A percentile compares a stretch with the other conserved stretches of the same genome.
These are phyloP conservation scores for Amazona finschi DNA, from an alignment of 2,797 vertebrate species.

Conservation along the genomic window DNA sequence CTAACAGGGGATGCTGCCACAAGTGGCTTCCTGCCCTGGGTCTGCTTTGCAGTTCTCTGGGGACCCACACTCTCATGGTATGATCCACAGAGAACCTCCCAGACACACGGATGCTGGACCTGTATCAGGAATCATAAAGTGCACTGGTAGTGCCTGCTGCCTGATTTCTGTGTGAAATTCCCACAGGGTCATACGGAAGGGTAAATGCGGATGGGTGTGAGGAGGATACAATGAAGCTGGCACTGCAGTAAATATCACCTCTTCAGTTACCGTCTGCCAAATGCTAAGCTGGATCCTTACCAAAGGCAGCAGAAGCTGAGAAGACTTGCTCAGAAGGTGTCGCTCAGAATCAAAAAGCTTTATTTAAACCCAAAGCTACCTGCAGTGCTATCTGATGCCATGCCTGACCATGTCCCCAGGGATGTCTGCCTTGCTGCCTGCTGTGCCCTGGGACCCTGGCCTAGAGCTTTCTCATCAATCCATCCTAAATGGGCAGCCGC, in stretches of 20 bases:
- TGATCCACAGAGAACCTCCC: neutral
- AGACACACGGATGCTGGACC: neutral
- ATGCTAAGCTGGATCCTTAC: neutral
- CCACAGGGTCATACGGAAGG: neutral
- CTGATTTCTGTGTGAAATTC: neutral
- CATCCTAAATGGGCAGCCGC: neutral
- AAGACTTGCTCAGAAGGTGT: neutral
- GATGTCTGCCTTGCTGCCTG: neutral
- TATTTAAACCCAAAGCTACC: neutral
- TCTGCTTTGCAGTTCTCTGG: neutral
- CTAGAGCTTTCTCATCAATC: neutral
- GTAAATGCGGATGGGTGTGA: neutral
- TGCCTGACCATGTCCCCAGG: fast-evolving
- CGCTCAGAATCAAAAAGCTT: neutral
- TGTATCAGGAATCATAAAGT: neutral
- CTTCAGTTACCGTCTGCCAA: neutral
- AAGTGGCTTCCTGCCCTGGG: neutral
- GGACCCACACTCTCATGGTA: neutral
- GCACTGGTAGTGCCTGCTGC: neutral
- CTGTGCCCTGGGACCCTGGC: neutral
- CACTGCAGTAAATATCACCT: neutral
- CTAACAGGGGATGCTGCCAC: neutral
- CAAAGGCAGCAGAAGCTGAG: neutral
- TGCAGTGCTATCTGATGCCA: neutral
- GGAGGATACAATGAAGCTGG: neutral